These are phyloP conservation scores for Charadrius vociferus DNA, from an alignment of 2,113 vertebrate species.

Conservation along the genomic window DNA sequence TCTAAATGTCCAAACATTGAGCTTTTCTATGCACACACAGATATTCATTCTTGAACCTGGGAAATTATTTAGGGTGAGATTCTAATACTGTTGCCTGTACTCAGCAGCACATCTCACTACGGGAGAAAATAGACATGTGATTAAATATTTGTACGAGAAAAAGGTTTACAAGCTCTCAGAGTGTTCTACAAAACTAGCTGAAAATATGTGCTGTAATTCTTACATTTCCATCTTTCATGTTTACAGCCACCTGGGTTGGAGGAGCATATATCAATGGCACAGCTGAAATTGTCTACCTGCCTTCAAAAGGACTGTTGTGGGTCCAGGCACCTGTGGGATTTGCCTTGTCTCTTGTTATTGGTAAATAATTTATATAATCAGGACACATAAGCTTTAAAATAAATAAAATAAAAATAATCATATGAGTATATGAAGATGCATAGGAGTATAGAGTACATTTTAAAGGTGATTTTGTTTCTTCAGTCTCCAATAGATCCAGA, in stretches of 20 bases:
- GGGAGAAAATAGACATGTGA: not conserved
- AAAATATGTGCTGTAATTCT: not conserved
- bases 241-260: slow-evolving; percentile 85
- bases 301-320: slow-evolving; percentile 82
- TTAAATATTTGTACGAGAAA: not conserved
- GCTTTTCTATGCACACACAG: not conserved
- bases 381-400: not conserved
- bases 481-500: not conserved
- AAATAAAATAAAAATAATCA: too few relatives aligned
- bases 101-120: not conserved
- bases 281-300: slow-evolving; percentile 84
- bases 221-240: not conserved
- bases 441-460: not conserved
- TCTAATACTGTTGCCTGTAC: not conserved
- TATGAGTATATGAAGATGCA: not conserved
- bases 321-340: slow-evolving; percentile 83
- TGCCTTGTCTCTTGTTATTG: slow-evolving; percentile 81
- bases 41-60: not conserved
- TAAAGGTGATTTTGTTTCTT: not conserved
- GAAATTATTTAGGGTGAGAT: not conserved
- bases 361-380: slow-evolving; percentile 59
- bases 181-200: not conserved
- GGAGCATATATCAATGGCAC: slow-evolving; percentile 85
- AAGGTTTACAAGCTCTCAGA: not conserved
- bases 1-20: not conserved